Evolutionary conservation across 92 coral and sea anemone species (phyloP).

Genomic region (Epizoanthus illoricatus): DNA sequence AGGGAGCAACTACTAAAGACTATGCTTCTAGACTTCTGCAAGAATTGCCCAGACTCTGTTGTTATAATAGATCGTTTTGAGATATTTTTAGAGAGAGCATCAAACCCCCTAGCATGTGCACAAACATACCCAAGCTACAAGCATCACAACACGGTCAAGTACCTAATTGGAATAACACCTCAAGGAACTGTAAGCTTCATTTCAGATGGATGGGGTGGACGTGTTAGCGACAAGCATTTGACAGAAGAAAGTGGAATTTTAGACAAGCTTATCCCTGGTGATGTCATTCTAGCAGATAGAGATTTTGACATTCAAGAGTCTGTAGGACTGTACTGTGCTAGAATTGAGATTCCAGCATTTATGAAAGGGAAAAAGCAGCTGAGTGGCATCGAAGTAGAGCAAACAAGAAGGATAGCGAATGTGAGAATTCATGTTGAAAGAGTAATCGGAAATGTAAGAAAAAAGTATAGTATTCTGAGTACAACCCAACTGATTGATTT

Average conservation of each 20-base stretch:
- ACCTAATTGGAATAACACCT: slow-evolving; percentile 35
- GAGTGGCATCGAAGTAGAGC: slow-evolving; percentile 66
- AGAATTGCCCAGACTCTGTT: slow-evolving; percentile 29
- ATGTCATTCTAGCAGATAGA: slow-evolving; percentile 68
- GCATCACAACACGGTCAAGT: slow-evolving; percentile 5
- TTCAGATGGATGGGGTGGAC: slow-evolving; percentile 42
- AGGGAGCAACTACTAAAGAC: too few species aligned
- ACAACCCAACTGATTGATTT: slow-evolving; percentile 60
- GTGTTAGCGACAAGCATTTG: slow-evolving; percentile 11
- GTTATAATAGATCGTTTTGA: slow-evolving; percentile 36
- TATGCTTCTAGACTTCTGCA: too few species aligned
- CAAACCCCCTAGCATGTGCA: slow-evolving; percentile 37
- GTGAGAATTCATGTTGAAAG: slow-evolving; percentile 61
- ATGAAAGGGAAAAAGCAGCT: slow-evolving; percentile 61
- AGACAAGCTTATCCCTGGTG: slow-evolving; percentile 57
- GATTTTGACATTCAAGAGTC: slow-evolving; percentile 64
- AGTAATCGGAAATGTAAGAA: slow-evolving; percentile 60
- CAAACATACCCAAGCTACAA: slow-evolving; percentile 42
- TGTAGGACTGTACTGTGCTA: slow-evolving; percentile 63
- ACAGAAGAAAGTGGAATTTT: slow-evolving; percentile 59
- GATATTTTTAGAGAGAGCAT: slow-evolving; percentile 26
- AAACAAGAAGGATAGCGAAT: slow-evolving; percentile 65
- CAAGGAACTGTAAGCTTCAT: slow-evolving; percentile 59
- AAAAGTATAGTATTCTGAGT: slow-evolving; percentile 52
- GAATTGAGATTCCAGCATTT: slow-evolving; percentile 62